Conservation (phyloP, 2,888 invertebrate genomes). For the Azorinus chamasolen region DNA sequence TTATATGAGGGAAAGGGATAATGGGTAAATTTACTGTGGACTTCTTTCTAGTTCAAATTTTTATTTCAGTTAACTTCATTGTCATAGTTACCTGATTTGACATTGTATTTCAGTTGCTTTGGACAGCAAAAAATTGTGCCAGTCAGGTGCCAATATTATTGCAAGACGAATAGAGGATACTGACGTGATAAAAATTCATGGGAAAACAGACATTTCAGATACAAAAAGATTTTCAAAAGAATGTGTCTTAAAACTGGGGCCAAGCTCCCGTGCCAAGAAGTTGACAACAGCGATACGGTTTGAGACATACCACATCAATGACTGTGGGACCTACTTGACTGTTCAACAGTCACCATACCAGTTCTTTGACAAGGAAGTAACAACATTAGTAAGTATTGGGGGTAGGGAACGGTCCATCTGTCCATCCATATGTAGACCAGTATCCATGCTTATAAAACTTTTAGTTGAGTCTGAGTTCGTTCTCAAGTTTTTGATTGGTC, state of each 20-base stretch:
- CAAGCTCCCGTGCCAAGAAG: conserved; percentile 35
- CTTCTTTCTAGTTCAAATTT: no score
- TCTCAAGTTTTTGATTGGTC: no score
- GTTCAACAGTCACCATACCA: conserved; percentile 61
- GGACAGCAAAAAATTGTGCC: conserved; percentile 28
- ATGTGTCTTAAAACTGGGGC: conserved; percentile 51
- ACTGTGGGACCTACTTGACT: conserved; percentile 63
- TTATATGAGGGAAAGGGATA: no score
- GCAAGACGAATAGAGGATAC: conserved; percentile 41
- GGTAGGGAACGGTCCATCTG: no score
- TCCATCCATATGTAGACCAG: no score
- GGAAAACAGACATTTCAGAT: conserved; percentile 36
- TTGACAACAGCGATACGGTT: conserved; percentile 49
- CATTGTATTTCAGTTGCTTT: conserved; percentile 29
- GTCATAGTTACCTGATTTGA: not conserved
- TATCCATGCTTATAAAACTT: no score
- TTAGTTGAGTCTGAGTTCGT: no score
- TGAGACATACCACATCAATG: conserved; percentile 59
- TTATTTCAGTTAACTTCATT: no score
- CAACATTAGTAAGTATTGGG: conserved; percentile 54
- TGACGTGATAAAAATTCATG: conserved; percentile 45
- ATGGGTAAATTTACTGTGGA: no score
- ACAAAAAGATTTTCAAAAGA: conserved; percentile 19
- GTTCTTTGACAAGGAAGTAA: conserved; percentile 63
- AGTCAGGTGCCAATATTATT: conserved; percentile 5